Evolutionary conservation across 2,113 vertebrate genomes (phyloP).

Genomic region (Mesoclemmys tuberculata): DNA sequence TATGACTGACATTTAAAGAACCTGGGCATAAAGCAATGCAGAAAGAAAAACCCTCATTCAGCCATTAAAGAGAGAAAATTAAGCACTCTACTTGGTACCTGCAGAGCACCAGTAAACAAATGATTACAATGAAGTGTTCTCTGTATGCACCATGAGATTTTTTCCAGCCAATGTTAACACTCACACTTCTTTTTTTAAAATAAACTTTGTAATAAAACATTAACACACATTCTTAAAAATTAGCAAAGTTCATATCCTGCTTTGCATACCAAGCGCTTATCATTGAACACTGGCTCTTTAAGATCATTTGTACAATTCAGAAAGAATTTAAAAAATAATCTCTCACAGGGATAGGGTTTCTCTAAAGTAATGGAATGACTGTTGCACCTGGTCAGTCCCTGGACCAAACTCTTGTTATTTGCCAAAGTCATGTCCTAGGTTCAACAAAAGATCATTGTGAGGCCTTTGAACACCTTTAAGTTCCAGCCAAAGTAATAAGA

Average conservation of each 20-base stretch:
- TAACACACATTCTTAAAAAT: slow-evolving; percentile 3
- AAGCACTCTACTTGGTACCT: background rate
- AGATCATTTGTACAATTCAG: background rate
- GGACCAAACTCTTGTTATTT: slow-evolving; percentile 19
- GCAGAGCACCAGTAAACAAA: background rate
- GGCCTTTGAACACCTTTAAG: slow-evolving; percentile 44
- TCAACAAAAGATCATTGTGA: slow-evolving; percentile 77
- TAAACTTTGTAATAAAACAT: background rate
- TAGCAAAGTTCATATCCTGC: background rate
- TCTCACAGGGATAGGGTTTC: slow-evolving; percentile 60
- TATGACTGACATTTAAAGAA: slow-evolving; percentile 28
- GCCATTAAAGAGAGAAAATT: background rate
- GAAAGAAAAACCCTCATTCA: background rate
- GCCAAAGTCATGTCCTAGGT: slow-evolving; percentile 34
- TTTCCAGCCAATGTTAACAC: background rate
- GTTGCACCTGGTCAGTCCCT: background rate
- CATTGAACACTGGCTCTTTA: background rate
- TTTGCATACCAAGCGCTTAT: background rate
- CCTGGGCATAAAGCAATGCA: slow-evolving; percentile 15
- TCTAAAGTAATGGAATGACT: slow-evolving; percentile 15
- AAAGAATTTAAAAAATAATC: slow-evolving; percentile 8
- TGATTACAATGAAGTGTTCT: background rate
- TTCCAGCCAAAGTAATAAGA: slow-evolving; percentile 57
- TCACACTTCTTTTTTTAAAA: background rate
- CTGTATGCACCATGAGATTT: background rate